These are phyloP conservation scores for Napeogenes inachia DNA, from an alignment of 2,888 invertebrate species.

Conservation along the genomic window DNA sequence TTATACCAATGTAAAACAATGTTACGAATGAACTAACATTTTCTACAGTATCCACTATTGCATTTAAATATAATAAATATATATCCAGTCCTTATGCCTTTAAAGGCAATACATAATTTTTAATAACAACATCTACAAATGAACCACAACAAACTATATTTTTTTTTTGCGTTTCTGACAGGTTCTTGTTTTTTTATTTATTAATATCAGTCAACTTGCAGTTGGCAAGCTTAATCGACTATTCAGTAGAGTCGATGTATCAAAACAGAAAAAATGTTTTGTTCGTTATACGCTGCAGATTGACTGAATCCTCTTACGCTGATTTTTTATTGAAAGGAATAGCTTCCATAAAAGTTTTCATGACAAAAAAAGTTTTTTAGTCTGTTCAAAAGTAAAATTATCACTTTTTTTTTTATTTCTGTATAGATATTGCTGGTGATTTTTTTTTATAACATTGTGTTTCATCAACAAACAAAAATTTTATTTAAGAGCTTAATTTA, in stretches of 20 bases:
- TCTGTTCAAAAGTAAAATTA: constrained; percentile 56
- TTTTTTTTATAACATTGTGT: not conserved
- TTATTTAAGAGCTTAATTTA: too few relatives aligned
- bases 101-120: too few relatives aligned
- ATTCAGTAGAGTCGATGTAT: constrained; percentile 21
- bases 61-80: too few relatives aligned
- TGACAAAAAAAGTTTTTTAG: constrained; percentile 7
- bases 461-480: too few relatives aligned
- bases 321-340: constrained; percentile 17
- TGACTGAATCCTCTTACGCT: constrained; percentile 23
- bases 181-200: not conserved
- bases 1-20: too few relatives aligned
- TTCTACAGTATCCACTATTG: too few relatives aligned
- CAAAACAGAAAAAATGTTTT: constrained; percentile 24
- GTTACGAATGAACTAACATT: too few relatives aligned
- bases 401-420: not conserved
- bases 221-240: constrained; percentile 16
- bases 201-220: not conserved
- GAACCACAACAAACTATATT: too few relatives aligned
- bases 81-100: too few relatives aligned
- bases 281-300: constrained; percentile 29
- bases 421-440: not conserved
- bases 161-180: not conserved
- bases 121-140: too few relatives aligned
- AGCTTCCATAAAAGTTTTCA: constrained; percentile 11